phyloP scores from a whole-genome alignment of 2,797 vertebrate genomes.

The Notamacropus eugenii region DNA sequence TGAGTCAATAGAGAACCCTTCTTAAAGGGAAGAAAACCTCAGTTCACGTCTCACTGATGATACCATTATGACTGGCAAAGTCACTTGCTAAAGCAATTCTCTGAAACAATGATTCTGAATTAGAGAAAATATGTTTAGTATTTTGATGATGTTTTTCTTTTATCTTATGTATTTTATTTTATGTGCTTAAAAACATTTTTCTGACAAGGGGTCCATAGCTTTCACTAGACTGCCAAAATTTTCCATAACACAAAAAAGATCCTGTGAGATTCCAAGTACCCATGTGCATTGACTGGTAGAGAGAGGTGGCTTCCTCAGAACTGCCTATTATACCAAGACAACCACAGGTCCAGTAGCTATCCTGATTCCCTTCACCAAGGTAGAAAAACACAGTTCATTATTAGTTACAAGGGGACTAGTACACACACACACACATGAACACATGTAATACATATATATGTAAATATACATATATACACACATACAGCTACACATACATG shows the following conservation, averaged over 20 bases:
- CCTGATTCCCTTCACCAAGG: not conserved
- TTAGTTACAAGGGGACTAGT: slow-evolving; percentile 38
- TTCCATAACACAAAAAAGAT: not conserved
- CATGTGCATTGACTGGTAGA: not conserved
- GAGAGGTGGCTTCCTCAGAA: not conserved
- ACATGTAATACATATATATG: no score
- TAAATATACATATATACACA: not conserved
- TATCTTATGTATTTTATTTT: not conserved
- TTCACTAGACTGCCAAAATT: not conserved
- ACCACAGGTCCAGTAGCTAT: not conserved
- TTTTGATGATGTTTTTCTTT: not conserved
- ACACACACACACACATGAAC: slow-evolving; percentile 7
- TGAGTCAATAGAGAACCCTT: not conserved
- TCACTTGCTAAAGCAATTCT: not conserved
- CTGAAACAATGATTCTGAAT: not conserved
- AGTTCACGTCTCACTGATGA: not conserved
- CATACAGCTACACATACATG: no score
- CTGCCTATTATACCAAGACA: not conserved
- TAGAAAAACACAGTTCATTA: not conserved
- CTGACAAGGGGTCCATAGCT: not conserved
- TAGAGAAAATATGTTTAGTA: not conserved
- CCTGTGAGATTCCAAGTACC: not conserved
- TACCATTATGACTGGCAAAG: not conserved
- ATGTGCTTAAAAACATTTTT: not conserved
- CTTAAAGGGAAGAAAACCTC: not conserved